These are phyloP conservation scores for Drosophila tripunctata DNA, from an alignment of 2,888 invertebrate genomes.

Conservation along the genomic window DNA sequence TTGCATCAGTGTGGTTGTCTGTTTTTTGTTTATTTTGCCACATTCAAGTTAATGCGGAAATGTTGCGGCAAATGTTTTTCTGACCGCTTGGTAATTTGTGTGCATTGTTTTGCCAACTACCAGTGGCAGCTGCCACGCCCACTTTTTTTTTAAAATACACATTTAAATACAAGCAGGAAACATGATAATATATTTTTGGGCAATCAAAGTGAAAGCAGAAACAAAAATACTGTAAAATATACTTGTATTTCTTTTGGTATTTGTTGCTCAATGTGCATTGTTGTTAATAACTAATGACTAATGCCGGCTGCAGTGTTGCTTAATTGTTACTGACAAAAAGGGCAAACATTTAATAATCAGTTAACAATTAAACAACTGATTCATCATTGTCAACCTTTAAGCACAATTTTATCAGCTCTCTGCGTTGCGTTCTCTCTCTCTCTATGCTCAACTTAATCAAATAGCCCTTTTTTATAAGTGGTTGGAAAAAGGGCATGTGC, in stretches of 20 bases:
- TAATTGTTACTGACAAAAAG: slow-evolving; percentile 4
- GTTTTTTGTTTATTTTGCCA: slow-evolving; percentile 45
- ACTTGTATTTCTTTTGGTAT: too few species aligned
- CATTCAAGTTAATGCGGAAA: slow-evolving; percentile 64
- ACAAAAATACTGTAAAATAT: too few species aligned
- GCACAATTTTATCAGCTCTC: slow-evolving; percentile 6
- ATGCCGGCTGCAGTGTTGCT: slow-evolving; percentile 1
- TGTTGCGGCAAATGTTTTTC: slow-evolving; percentile 55
- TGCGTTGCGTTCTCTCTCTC: background rate
- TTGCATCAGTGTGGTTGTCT: slow-evolving; percentile 28
- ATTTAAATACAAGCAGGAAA: slow-evolving; percentile 35
- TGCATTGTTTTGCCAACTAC: slow-evolving; percentile 18
- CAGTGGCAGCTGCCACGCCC: slow-evolving; percentile 7
- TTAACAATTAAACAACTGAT: slow-evolving; percentile 3
- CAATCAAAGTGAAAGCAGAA: slow-evolving; percentile 62
- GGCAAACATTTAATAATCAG: slow-evolving; percentile 16
- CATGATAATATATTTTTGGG: slow-evolving; percentile 43
- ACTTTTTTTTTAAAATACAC: slow-evolving; percentile 32
- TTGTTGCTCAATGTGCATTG: too few species aligned
- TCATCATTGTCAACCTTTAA: slow-evolving; percentile 22
- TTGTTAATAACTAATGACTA: slow-evolving; percentile 2
- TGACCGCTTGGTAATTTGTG: slow-evolving; percentile 20
- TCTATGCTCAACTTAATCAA: background rate
- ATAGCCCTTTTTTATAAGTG: slow-evolving; percentile 3
- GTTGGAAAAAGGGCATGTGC: background rate